Evolutionary conservation across 1,140 invertebrate genomes (phyloP).

Genomic region (Achroia grisella): DNA sequence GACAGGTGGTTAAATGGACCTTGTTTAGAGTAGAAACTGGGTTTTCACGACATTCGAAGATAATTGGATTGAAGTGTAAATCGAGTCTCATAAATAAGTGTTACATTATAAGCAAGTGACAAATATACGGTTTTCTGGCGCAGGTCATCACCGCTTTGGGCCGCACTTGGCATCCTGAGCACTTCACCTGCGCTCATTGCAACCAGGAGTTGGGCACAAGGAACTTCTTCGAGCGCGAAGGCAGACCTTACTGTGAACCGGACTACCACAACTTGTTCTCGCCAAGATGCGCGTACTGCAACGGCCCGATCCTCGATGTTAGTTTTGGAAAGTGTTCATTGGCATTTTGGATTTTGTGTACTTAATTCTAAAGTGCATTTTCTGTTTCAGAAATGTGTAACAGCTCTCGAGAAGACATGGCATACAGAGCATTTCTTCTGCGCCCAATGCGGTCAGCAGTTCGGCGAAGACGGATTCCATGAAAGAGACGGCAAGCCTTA

Average conservation of each 20-base stretch:
- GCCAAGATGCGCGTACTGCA: slow-evolving; percentile 98
- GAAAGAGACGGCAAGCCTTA: slow-evolving; percentile 96
- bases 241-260: slow-evolving; percentile 96
- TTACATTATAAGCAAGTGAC: slow-evolving; percentile 11
- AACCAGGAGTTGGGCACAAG: slow-evolving; percentile 96
- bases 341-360: slow-evolving; percentile 7
- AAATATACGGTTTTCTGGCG: slow-evolving; percentile 13
- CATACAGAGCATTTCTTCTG: slow-evolving; percentile 99
- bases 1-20: slow-evolving; percentile 81
- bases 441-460: slow-evolving; percentile 96
- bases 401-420: slow-evolving; percentile 98
- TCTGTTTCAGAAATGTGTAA: slow-evolving; percentile 95
- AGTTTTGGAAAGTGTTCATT: slow-evolving; percentile 32
- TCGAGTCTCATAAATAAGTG: background rate
- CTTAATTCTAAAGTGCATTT: slow-evolving; percentile 15
- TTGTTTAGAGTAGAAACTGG: slow-evolving; percentile 3
- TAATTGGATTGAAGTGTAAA: slow-evolving; percentile 1
- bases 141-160: slow-evolving; percentile 96
- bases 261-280: slow-evolving; percentile 99
- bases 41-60: background rate
- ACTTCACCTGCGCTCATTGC: slow-evolving; percentile 98
- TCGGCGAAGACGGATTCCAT: slow-evolving; percentile 97
- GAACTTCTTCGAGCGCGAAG: slow-evolving; percentile 99
- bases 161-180: slow-evolving; percentile 99
- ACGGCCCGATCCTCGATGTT: slow-evolving; percentile 98